Evolutionary conservation across 2,113 vertebrate species (phyloP), one percentile per base, ranked within the genome.

Genomic region (Malurus melanocephalus): DNA sequence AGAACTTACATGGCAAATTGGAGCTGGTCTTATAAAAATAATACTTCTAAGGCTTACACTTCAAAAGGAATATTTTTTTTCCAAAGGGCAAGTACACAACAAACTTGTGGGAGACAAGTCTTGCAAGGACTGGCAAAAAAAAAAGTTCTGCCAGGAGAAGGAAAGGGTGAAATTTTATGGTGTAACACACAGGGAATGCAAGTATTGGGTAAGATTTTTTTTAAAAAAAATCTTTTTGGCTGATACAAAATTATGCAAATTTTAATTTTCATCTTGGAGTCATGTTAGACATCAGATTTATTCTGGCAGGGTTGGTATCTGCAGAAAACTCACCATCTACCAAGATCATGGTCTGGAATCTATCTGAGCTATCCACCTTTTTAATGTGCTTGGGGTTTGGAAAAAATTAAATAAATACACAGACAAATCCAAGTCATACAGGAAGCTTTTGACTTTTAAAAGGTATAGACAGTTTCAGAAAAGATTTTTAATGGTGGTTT

Each of bases 181-280:
- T 77, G 10, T 35, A 82, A n/a, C 59, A 72, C 2, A 60, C 5
- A 23, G 7, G 11, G 5, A 3, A 2, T 26, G 28, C 26, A 80
- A 21, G 10, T 52, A 74, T 8, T 48, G 12, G 0, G 8, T 15
- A 19, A 30, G 3, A 6, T 16, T 11, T 43, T 9, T 52, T 0
- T 10, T 35, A 60, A 14, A 35, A 57, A 35, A 53, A 24, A 10
- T 19, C 0, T 45, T 51, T 52, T 66, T 19, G 43, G 16, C 11
- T 43, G 2, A 56, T 16, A 38, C 3, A 14, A 42, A 80, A 20
- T 19, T 35, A 13, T 18, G 9, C 3, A 13, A 57, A 53, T 38
- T 65, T 42, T 68, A 20, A 42, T 80, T 88, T 40, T 68, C 3
- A 24, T 38, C 17, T 57, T 40, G 23, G 8, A 61, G 3, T 43